A percentile compares a stretch with the other conserved stretches of the same genome.
Conservation (phyloP, 2,888 invertebrate species). For the Athrips mouffetella region DNA sequence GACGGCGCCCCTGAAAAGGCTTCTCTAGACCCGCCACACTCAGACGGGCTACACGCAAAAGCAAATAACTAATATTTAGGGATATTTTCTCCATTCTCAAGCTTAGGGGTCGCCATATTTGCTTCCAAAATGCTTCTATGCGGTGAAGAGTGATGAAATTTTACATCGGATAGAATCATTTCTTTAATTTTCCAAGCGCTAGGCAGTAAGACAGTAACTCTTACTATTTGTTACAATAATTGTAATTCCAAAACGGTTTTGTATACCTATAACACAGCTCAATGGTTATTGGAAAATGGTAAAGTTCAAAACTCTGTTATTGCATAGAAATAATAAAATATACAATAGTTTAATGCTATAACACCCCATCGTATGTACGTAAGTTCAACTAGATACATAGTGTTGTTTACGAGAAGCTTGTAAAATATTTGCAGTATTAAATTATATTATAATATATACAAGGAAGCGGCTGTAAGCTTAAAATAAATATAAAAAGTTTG, state of each 20-base stretch:
- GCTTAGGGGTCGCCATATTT: slow-evolving; percentile 52
- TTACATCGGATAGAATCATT: slow-evolving; percentile 25
- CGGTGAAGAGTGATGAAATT: not conserved
- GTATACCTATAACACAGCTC: slow-evolving; percentile 58
- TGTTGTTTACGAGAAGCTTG: slow-evolving; percentile 4
- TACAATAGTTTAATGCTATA: slow-evolving; percentile 21
- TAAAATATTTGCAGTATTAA: no score
- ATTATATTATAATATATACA: no score
- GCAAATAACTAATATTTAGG: slow-evolving; percentile 31
- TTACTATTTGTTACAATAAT: slow-evolving; percentile 54
- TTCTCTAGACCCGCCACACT: slow-evolving; percentile 40
- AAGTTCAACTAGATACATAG: slow-evolving; percentile 19
- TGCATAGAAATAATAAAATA: slow-evolving; percentile 39
- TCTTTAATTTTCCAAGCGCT: slow-evolving; percentile 46
- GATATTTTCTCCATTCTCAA: slow-evolving; percentile 47
- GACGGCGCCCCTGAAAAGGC: slow-evolving; percentile 41
- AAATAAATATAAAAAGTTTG: not conserved
- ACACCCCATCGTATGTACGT: slow-evolving; percentile 14
- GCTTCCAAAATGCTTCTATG: slow-evolving; percentile 12
- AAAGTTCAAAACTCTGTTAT: slow-evolving; percentile 45
- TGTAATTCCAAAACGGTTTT: slow-evolving; percentile 61
- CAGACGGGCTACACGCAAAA: not conserved
- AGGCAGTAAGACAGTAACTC: slow-evolving; percentile 47
- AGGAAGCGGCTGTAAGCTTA: not conserved
- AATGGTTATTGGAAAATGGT: slow-evolving; percentile 44